Percentiles rank a stretch among this genome's conserved stretches.
Evolutionary conservation across 2,888 invertebrate species (phyloP).

Genomic region (Pseudococcus longispinus): DNA sequence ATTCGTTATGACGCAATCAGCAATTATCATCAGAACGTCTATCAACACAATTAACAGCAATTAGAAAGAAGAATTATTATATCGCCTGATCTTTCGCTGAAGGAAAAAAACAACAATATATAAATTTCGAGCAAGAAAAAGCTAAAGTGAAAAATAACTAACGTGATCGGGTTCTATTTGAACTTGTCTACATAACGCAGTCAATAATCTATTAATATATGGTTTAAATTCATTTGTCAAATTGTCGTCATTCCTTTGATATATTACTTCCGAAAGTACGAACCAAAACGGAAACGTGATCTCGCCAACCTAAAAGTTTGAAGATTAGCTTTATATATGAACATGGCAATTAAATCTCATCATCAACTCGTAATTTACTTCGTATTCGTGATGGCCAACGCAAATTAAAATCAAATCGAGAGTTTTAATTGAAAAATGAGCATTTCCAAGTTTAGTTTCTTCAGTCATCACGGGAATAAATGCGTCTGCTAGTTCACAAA

Average conservation of each 20-base stretch:
- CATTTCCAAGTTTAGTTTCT: slow-evolving; percentile 68
- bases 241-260: slow-evolving; percentile 82
- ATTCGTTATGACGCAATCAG: slow-evolving; percentile 5
- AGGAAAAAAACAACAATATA: neutral
- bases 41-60: slow-evolving; percentile 48
- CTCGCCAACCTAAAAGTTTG: slow-evolving; percentile 70
- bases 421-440: slow-evolving; percentile 81
- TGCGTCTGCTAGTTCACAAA: slow-evolving; percentile 92
- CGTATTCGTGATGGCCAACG: slow-evolving; percentile 96
- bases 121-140: neutral
- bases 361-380: slow-evolving; percentile 72
- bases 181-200: slow-evolving; percentile 88
- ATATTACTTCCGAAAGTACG: slow-evolving; percentile 90
- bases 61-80: slow-evolving; percentile 26
- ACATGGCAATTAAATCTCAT: neutral
- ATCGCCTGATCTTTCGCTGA: neutral
- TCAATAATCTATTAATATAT: slow-evolving; percentile 87
- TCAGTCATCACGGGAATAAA: slow-evolving; percentile 83
- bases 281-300: slow-evolving; percentile 98
- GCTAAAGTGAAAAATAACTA: slow-evolving; percentile 60
- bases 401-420: slow-evolving; percentile 89
- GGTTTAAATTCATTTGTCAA: slow-evolving; percentile 86
- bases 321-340: neutral
- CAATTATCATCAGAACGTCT: slow-evolving; percentile 40
- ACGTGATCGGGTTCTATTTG: slow-evolving; percentile 95